phyloP scores from a whole-genome alignment of 1,140 invertebrate genomes.

The Bombus huntii region DNA sequence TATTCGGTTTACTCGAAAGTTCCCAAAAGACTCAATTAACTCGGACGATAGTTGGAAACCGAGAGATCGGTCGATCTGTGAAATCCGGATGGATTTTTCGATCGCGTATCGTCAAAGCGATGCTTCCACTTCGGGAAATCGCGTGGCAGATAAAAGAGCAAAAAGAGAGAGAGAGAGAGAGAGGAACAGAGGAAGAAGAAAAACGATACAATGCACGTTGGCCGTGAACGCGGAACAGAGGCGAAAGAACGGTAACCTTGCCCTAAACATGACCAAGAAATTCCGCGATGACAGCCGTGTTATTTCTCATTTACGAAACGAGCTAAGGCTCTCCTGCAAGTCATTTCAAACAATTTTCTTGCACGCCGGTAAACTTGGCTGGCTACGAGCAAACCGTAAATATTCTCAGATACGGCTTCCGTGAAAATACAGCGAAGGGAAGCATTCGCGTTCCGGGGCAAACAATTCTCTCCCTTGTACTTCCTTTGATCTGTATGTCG shows the following conservation, averaged over 20 bases:
- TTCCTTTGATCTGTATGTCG: constrained; percentile 1
- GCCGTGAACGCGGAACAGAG: not conserved
- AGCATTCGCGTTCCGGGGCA: not conserved
- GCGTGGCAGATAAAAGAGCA: too few species aligned
- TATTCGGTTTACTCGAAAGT: not conserved
- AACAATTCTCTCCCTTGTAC: not conserved
- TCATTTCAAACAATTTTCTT: constrained; percentile 57
- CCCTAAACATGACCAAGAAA: constrained; percentile 1
- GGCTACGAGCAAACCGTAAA: constrained; percentile 12
- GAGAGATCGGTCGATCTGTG: not conserved
- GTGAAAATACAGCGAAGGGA: not conserved
- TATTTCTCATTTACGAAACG: constrained; percentile 51
- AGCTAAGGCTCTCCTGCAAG: constrained; percentile 5
- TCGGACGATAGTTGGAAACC: not conserved
- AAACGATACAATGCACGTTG: not conserved
- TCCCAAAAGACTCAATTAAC: not conserved
- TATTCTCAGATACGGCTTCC: not conserved
- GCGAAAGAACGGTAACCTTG: not conserved
- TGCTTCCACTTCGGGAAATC: not conserved
- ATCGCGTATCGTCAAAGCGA: not conserved
- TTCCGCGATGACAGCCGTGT: constrained; percentile 29
- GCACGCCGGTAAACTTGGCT: constrained; percentile 19
- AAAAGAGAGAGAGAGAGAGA: too few species aligned
- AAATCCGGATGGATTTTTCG: not conserved
- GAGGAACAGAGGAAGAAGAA: not conserved